A percentile compares a stretch with the other conserved stretches of the same genome.
These are phyloP conservation scores for Wasmannia auropunctata DNA, from an alignment of 1,140 invertebrate genomes.

Conservation along the genomic window DNA sequence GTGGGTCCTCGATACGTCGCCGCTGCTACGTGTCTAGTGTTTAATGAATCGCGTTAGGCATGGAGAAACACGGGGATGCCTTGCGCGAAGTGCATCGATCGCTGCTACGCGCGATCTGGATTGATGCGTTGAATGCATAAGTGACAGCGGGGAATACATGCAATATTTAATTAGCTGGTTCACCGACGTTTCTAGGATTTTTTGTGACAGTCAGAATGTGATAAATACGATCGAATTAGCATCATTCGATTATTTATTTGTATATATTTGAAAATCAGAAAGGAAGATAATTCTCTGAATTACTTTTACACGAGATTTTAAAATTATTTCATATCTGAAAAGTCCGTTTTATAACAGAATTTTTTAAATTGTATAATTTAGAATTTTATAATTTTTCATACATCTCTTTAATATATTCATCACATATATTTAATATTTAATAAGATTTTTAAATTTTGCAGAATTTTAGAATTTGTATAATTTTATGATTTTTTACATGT, in stretches of 20 bases:
- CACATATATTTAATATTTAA: too few species aligned
- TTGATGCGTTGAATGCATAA: not conserved
- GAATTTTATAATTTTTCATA: too few species aligned
- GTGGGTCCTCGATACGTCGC: slow-evolving; percentile 34
- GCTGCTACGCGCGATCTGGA: slow-evolving; percentile 1
- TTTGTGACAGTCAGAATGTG: not conserved
- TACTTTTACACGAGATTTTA: not conserved
- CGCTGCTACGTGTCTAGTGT: slow-evolving; percentile 35
- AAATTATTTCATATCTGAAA: not conserved
- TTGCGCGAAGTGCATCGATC: not conserved
- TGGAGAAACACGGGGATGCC: slow-evolving; percentile 9
- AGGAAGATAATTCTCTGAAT: not conserved
- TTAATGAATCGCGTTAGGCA: slow-evolving; percentile 22
- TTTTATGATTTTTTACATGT: not conserved
- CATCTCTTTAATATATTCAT: too few species aligned
- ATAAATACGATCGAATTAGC: not conserved
- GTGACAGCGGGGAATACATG: not conserved
- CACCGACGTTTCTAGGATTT: not conserved
- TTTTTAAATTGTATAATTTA: too few species aligned
- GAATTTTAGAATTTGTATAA: too few species aligned
- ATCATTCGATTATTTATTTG: not conserved
- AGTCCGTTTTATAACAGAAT: not conserved
- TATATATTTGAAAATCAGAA: not conserved
- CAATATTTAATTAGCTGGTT: not conserved
- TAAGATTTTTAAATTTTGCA: too few species aligned